Conservation (phyloP, 2,797 vertebrate species). For the Sebastes dallii region DNA sequence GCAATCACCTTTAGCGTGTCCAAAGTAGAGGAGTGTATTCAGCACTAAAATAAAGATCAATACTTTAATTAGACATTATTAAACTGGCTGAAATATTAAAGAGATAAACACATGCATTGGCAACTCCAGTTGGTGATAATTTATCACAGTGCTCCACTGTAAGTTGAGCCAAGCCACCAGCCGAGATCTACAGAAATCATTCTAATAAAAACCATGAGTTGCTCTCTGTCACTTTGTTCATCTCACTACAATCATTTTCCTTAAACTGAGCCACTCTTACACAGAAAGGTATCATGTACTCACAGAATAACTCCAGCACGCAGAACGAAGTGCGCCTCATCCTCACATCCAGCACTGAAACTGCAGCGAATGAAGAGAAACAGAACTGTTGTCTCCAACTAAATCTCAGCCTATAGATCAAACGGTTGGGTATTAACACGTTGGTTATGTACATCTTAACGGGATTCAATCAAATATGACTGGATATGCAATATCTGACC, state of each 20-base stretch:
- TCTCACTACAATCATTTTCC: neutral
- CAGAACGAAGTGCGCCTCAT: fast-evolving
- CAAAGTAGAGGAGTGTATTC: neutral
- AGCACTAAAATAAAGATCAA: neutral
- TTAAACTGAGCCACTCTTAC: neutral
- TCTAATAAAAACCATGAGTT: neutral
- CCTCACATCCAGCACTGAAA: neutral
- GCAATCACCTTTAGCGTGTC: neutral
- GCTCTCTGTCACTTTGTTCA: neutral
- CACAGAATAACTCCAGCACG: neutral
- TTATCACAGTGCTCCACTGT: too few relatives aligned
- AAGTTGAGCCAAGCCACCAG: too few relatives aligned
- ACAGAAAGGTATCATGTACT: neutral
- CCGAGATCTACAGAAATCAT: neutral
- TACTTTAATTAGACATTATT: neutral
- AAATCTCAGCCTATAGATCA: too few relatives aligned
- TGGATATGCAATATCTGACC: too few relatives aligned
- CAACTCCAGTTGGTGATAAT: neutral
- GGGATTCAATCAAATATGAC: too few relatives aligned
- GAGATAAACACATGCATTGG: neutral
- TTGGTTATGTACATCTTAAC: too few relatives aligned
- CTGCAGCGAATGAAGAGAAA: neutral
- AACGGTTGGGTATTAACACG: too few relatives aligned
- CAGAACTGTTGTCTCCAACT: too few relatives aligned
- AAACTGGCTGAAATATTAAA: fast-evolving